Base-by-base conservation (phyloP, 2,888 invertebrate species). In the Drosophila anceps region DNA sequence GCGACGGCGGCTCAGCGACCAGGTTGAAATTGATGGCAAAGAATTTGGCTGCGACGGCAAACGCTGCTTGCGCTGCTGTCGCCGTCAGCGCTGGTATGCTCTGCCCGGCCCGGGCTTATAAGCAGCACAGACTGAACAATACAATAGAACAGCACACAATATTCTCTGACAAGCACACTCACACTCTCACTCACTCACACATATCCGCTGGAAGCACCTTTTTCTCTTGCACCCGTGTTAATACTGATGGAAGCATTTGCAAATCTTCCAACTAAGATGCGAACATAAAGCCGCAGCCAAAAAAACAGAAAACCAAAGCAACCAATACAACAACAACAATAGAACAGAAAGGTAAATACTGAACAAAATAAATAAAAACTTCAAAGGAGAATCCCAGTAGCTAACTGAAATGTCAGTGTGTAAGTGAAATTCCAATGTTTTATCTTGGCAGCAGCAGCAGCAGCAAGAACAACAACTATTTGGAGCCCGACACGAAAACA, bases 301-400 rank as follows among this genome's bases (percentile, higher is more conserved):
- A 27, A 48, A 48, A 24, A 48, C 15, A 51, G 35, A n/a, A 77
- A 58, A 66, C 59, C 46, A 63, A 69, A 73, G 46, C 69, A 75
- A 33, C 63, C 61, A 68, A 73, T 66, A 75, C 15, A 37, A n/a
- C n/a, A 39, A n/a, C 41, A 41, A 75, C 70, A 73, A 69, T 41
- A 72, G 54, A 54, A 73, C 54, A 69, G 74, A 63, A 82, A 85
- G 81, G 88, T 84, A 89, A 87, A 89, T 76, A 86, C 73, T 71
- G 63, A 63, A 43, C 57, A 86, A 80, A 79, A 81, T 76, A 78
- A 82, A 79, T 79, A 87, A 79, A 77, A 86, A 81, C 82, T 79
- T 81, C 79, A 82, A 81, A 83, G 81, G 80, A 87, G 83, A 90
- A 91, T 90, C 90, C 88, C 91, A 91, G 91, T 90, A 91, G 91